Evolutionary conservation across 1,140 invertebrate species (phyloP), one percentile per base, ranked within the genome.

Genomic region (Ceratosolen fusciceps): DNA sequence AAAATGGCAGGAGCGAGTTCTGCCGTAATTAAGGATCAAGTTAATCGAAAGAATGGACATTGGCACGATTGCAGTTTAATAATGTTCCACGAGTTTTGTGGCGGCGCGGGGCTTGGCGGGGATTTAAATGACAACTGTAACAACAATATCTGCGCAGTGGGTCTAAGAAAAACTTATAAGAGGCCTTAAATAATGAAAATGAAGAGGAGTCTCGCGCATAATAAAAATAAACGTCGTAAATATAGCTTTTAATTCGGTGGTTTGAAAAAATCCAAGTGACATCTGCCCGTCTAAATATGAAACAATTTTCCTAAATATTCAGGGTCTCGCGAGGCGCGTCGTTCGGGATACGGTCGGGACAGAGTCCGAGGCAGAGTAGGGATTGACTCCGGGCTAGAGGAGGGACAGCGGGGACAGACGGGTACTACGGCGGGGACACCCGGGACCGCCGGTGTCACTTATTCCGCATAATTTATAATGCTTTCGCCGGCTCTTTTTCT

Each of bases 401-500:
- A n/a, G n/a, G n/a, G n/a, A n/a, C n/a, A n/a, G n/a, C n/a, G n/a
- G n/a, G n/a, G n/a, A n/a, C n/a, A n/a, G n/a, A n/a, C 26, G 34
- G 24, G 34, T 16, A 5, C 37, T 21, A 14, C 5, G 34, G 56
- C 56, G 1, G n/a, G 19, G 14, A 16, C 12, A 9, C 10, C 21
- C 19, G 49, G 14, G 21, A 52, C 49, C 14, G n/a, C n/a, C 19
- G 7, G 52, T 47, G 71, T 58, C 31, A 68, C 49, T 54, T 58
- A 29, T 79, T 73, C 58, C 43, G 56, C 78, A 74, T 71, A 80
- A 80, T 80, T 80, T 74, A 80, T 75, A 80, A 74, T 70, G 54
- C 58, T 58, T 24, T 68, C 26, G 34, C 62, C 76, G 47, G 31
- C 68, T 56, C 58, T 77, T 65, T 74, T 74, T 65, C 60, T 65